phyloP scores from a whole-genome alignment of 2,888 invertebrate genomes.

The Agrilus cyanescens region DNA sequence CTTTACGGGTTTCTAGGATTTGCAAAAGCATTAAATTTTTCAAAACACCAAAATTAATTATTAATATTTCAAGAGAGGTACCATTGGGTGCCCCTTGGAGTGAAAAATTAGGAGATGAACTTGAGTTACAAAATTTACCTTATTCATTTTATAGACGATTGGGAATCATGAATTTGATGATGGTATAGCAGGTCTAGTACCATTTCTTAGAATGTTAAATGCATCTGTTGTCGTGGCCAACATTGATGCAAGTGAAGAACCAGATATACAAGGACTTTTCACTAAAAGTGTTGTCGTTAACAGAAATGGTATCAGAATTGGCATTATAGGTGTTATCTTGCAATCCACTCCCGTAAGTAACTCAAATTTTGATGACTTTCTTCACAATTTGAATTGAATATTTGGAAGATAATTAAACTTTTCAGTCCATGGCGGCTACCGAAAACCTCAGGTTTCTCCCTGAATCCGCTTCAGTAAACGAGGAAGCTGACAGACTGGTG shows the following conservation, averaged over 20 bases:
- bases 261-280: constrained; percentile 48
- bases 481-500: constrained; percentile 52
- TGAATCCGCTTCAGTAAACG: constrained; percentile 52
- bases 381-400: not conserved
- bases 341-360: constrained; percentile 49
- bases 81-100: too few relatives aligned
- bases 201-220: constrained; percentile 51
- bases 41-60: too few relatives aligned
- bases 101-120: too few relatives aligned
- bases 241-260: constrained; percentile 58
- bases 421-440: constrained; percentile 42
- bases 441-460: constrained; percentile 57
- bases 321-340: constrained; percentile 67
- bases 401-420: not conserved
- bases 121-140: constrained; percentile 5
- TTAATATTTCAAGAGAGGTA: too few relatives aligned
- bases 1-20: too few relatives aligned
- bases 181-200: constrained; percentile 55
- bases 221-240: constrained; percentile 64
- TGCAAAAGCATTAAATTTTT: too few relatives aligned
- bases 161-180: constrained; percentile 86
- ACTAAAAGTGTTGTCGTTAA: constrained; percentile 52
- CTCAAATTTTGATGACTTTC: not conserved
- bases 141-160: constrained; percentile 45
- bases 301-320: constrained; percentile 53